Percentiles rank a stretch among this genome's conserved stretches.
These are phyloP conservation scores for Chaetorhynchus papuensis DNA, from an alignment of 2,113 vertebrate genomes.

Conservation along the genomic window DNA sequence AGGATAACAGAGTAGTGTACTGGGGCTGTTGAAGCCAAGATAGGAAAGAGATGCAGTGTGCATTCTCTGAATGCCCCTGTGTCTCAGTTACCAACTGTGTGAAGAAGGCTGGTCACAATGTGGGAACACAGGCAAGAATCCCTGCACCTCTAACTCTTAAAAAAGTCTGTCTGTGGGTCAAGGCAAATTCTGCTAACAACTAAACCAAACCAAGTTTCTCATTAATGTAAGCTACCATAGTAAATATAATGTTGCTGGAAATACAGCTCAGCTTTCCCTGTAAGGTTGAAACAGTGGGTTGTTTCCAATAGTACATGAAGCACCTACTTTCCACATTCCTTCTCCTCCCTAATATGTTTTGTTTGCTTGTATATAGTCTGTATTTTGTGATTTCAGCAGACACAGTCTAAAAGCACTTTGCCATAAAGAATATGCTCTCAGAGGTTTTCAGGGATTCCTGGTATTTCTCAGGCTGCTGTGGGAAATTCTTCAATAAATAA, in stretches of 20 bases:
- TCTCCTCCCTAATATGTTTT: background rate
- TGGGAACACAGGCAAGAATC: background rate
- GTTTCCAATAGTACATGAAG: background rate
- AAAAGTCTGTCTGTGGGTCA: background rate
- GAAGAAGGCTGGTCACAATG: background rate
- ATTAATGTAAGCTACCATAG: background rate
- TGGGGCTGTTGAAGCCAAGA: background rate
- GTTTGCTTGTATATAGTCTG: background rate
- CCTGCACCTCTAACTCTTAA: background rate
- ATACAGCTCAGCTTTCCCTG: background rate
- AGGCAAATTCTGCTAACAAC: background rate
- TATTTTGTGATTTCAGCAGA: background rate
- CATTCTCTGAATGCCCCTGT: background rate
- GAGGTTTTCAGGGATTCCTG: background rate
- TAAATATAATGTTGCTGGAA: background rate
- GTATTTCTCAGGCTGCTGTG: background rate
- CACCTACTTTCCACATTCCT: background rate
- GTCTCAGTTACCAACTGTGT: too few species aligned
- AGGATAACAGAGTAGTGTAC: background rate
- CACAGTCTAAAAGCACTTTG: background rate
- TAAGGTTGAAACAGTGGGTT: background rate
- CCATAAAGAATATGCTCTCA: background rate
- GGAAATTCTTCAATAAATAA: background rate
- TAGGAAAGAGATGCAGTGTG: background rate
- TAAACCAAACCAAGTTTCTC: background rate